Evolutionary conservation across 1,140 invertebrate species (phyloP).

Genomic region (Babylonia areolata): DNA sequence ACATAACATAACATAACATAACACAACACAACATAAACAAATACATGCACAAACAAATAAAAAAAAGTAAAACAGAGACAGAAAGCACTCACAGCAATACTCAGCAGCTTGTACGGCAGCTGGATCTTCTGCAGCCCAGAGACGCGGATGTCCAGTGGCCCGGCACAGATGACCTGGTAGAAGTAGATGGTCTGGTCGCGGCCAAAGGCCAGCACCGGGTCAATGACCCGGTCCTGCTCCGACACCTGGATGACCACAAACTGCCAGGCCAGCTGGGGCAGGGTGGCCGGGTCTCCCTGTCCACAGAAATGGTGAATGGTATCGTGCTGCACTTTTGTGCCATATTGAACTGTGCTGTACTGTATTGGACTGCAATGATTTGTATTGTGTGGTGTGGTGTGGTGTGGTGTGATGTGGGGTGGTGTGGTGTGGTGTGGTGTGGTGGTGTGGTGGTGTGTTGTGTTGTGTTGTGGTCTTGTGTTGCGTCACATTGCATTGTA

Average conservation of each 20-base stretch:
- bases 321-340: too few species aligned
- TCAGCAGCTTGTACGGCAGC: slow-evolving; percentile 83
- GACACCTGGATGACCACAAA: slow-evolving; percentile 89
- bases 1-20: too few species aligned
- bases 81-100: slow-evolving; percentile 70
- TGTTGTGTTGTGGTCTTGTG: too few species aligned
- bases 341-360: too few species aligned
- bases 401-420: too few species aligned
- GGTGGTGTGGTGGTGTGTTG: too few species aligned
- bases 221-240: slow-evolving; percentile 83
- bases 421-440: too few species aligned
- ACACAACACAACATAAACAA: too few species aligned
- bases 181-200: slow-evolving; percentile 88
- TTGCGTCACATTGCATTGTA: too few species aligned
- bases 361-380: too few species aligned
- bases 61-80: not conserved
- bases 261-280: slow-evolving; percentile 95
- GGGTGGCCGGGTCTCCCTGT: slow-evolving; percentile 75
- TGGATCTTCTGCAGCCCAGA: slow-evolving; percentile 83
- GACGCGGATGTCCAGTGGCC: slow-evolving; percentile 79
- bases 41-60: too few species aligned
- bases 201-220: slow-evolving; percentile 91
- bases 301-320: slow-evolving; percentile 36
- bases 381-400: too few species aligned
- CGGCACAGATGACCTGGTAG: slow-evolving; percentile 81